Evolutionary conservation across 2,888 invertebrate species (phyloP), one percentile per base, ranked within the genome.

Genomic region (Nymphalis polychloros): DNA sequence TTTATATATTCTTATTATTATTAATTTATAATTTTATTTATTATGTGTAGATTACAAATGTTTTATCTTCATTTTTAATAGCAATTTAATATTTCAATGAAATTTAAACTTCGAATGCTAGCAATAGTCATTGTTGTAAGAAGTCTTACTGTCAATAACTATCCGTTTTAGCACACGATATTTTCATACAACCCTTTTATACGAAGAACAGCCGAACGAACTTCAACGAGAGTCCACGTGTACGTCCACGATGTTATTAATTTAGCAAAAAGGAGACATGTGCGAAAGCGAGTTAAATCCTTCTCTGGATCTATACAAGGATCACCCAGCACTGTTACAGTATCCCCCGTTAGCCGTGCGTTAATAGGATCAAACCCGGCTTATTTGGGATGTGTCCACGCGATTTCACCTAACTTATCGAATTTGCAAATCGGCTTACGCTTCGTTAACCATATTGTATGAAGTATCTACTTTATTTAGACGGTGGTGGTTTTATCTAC

Each of bases 391-490:
- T 83, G 81, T 86, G 89, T 89, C 90, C 90, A 85, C 88, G 87
- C 89, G 89, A 90, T 90, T 90, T 89, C 85, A 86, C 86, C 86
- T 88, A 90, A 90, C 89, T 91, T 91, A 88, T 89, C 89, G 90
- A 90, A 90, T 91, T 91, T 89, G 88, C 90, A 89, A 90, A 90
- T 87, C 89, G 88, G 91, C 89, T 91, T 91, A 90, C 88, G 88
- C 86, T 85, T 90, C 90, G 89, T 91, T 90, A 90, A 81, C 83
- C 81, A 84, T 86, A 83, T 72, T 77, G 75, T 78, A 73, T 76
- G 71, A 69, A 71, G 72, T 76, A 72, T 64, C 71, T 71, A 70
- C 57, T 71, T 70, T 71, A 71, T 71, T 75, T 71, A 68, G 53
- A 57, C 10, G 19, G 57, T 41, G n/a, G n/a, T 41, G 19, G n/a